Percentiles rank a stretch among this genome's conserved stretches.
These are phyloP conservation scores for Tragelaphus scriptus DNA, from an alignment of 2,113 vertebrate genomes.

Conservation along the genomic window DNA sequence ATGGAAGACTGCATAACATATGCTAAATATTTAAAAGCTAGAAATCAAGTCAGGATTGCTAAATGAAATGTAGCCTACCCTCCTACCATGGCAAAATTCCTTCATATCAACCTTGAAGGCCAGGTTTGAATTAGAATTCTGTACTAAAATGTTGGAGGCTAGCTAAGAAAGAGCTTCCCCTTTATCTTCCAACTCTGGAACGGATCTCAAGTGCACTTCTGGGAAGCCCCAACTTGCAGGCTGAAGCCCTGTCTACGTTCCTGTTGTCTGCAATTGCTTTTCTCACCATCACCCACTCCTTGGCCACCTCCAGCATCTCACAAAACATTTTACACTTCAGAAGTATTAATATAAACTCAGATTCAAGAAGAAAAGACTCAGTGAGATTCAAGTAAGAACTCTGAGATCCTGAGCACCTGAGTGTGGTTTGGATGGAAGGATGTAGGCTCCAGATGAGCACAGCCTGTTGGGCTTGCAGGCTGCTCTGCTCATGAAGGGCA, in stretches of 20 bases:
- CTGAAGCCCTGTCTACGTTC: neutral
- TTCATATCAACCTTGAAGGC: neutral
- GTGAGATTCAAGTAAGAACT: neutral
- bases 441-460: neutral
- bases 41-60: neutral
- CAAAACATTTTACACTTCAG: rapidly evolving
- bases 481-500: rapidly evolving
- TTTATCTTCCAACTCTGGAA: too few species aligned
- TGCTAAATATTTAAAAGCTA: neutral
- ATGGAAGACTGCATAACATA: neutral
- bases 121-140: neutral
- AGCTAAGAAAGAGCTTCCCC: neutral
- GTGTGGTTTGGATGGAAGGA: neutral
- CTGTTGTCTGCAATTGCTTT: rapidly evolving
- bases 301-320: neutral
- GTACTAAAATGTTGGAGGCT: neutral
- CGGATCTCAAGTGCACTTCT: too few species aligned
- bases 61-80: neutral
- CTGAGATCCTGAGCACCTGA: neutral
- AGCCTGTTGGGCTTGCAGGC: neutral
- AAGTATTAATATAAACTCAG: neutral
- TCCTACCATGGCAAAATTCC: neutral
- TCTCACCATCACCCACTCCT: neutral
- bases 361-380: neutral
- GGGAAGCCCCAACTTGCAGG: neutral